These are phyloP conservation scores for Centropus unirufus DNA, from an alignment of 2,113 vertebrate genomes.

Conservation along the genomic window DNA sequence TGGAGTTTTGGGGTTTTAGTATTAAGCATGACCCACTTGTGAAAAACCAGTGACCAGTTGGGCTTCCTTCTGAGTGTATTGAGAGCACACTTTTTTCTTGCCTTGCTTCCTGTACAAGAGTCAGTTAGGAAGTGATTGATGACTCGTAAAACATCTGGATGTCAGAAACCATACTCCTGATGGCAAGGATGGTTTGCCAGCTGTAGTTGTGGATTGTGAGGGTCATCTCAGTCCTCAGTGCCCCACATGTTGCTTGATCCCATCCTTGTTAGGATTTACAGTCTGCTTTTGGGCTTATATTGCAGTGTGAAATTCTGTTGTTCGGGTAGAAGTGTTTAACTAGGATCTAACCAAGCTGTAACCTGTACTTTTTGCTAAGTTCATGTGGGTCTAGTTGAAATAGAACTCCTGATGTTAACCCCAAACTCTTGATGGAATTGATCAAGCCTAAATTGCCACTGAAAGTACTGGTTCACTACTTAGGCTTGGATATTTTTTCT, in stretches of 20 bases:
- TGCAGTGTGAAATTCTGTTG: not conserved
- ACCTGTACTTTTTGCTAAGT: not conserved
- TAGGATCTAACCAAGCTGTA: not conserved
- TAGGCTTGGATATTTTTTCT: not conserved
- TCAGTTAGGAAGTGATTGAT: not conserved
- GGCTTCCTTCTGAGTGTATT: not conserved
- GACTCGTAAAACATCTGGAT: not conserved
- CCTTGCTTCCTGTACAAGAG: not conserved
- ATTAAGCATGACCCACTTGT: not conserved
- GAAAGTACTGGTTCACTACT: not conserved
- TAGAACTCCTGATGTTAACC: not conserved
- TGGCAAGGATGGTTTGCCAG: not conserved
- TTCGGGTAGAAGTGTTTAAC: not conserved
- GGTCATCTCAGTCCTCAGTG: not conserved
- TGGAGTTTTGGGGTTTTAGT: not conserved
- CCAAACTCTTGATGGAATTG: no score
- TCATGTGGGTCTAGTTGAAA: not conserved
- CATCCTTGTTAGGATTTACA: not conserved
- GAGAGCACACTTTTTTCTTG: rapidly evolving
- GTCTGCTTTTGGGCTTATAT: not conserved
- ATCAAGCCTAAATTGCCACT: not conserved
- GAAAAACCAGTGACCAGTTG: rapidly evolving
- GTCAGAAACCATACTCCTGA: not conserved
- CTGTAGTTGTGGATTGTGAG: not conserved
- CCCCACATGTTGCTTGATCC: not conserved